A percentile compares a stretch with the other conserved stretches of the same genome.
Conservation (phyloP, 1,140 invertebrate species). For the Eurosta solidaginis region DNA sequence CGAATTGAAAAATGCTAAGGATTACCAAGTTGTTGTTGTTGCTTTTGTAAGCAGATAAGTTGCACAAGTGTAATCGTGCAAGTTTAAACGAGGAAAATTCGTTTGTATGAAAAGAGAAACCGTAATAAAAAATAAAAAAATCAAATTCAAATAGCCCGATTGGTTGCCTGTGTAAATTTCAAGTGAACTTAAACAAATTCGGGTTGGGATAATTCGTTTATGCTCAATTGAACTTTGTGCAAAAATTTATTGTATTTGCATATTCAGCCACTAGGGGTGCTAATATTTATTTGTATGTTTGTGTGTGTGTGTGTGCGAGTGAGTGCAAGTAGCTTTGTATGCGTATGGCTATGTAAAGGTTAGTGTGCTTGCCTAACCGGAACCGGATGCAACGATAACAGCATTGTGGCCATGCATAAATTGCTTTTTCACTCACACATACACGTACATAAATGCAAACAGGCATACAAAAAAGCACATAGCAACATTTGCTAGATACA, state of each 20-base stretch:
- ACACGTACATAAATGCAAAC: too few species aligned
- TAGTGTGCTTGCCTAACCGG: slow-evolving; percentile 3
- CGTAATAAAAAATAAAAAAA: neutral
- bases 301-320: neutral
- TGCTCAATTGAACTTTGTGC: slow-evolving; percentile 26
- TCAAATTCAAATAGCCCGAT: neutral
- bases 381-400: slow-evolving; percentile 28
- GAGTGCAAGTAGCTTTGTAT: neutral
- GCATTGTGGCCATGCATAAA: slow-evolving; percentile 23
- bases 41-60: neutral
- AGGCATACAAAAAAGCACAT: neutral
- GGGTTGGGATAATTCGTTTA: slow-evolving; percentile 25
- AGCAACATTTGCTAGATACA: neutral
- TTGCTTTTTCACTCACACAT: neutral
- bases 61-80: neutral
- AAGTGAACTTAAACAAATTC: slow-evolving; percentile 18
- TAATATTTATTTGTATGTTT: too few species aligned
- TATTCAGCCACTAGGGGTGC: neutral
- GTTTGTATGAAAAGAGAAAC: neutral
- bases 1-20: neutral
- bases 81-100: neutral
- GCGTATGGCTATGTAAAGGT: neutral
- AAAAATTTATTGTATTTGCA: slow-evolving; percentile 29
- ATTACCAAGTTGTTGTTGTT: too few species aligned
- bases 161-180: slow-evolving; percentile 3